Conservation (phyloP, 2,113 vertebrate genomes). For the Entelurus aequoreus region DNA sequence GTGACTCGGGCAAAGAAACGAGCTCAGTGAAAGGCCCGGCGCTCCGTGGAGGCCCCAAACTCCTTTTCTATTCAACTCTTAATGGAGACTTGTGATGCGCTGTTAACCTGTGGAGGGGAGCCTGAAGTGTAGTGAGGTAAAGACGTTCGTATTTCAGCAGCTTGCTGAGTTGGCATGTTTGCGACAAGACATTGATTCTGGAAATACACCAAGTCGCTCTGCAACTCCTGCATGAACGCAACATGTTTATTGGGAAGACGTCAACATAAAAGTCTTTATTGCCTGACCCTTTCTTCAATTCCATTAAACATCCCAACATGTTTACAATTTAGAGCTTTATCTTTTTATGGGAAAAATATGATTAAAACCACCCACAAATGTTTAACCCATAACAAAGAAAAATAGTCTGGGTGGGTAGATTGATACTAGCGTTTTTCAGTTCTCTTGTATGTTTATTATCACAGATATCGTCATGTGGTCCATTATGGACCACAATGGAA, state of each 20-base stretch:
- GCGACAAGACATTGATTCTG: slow-evolving; percentile 1
- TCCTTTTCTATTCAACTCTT: slow-evolving; percentile 17
- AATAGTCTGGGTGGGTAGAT: too few species aligned
- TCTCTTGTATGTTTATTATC: too few species aligned
- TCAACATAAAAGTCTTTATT: too few species aligned
- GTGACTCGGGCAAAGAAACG: slow-evolving; percentile 12
- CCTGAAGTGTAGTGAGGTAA: slow-evolving; percentile 3
- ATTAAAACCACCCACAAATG: too few species aligned
- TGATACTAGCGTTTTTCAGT: too few species aligned
- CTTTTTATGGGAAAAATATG: not conserved
- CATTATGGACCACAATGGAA: too few species aligned
- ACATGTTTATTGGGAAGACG: not conserved
- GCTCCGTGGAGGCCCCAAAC: slow-evolving; percentile 10
- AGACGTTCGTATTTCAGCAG: slow-evolving; percentile 4
- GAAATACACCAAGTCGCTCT: not conserved
- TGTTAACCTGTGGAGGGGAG: slow-evolving; percentile 20
- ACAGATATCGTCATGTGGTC: too few species aligned
- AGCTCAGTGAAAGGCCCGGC: slow-evolving; percentile 19
- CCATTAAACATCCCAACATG: too few species aligned
- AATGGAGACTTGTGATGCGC: slow-evolving; percentile 31
- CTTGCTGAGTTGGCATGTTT: slow-evolving; percentile 19
- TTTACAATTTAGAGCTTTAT: not conserved
- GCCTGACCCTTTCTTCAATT: too few species aligned
- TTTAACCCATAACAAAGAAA: too few species aligned
- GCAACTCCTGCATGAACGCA: not conserved